Base-by-base conservation (phyloP, 2,113 vertebrate genomes). In the Actenoides lindsayi region DNA sequence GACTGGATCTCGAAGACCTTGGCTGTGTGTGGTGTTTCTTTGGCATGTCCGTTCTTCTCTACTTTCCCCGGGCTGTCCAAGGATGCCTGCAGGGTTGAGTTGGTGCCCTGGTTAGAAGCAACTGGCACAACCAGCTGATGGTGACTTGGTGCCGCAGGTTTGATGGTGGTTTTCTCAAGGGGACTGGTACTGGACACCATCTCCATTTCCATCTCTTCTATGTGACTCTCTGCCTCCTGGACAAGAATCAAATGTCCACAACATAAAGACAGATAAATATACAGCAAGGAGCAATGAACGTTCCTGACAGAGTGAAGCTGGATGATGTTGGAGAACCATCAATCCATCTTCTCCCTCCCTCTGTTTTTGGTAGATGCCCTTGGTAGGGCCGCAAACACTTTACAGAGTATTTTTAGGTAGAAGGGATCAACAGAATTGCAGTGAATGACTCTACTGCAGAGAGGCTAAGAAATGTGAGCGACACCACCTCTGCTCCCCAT, bases 1-100 rank as follows among this genome's bases (percentile, higher is more conserved):
- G 99, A 97, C 96, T 99, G 99, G 54, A 98, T 99, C 98, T 99
- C 99, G 87, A 99, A 99, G 90, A 98, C 97, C 98, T 98, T 99
- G 94, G 98, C 94, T 77, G 98, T 98, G 87, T 97, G 98, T 27
- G 98, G 97, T 65, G 96, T 94, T 73, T 98, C 98, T 96, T 98
- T 98, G 82, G 98, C 90, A 17, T 99, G 98, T 41, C 99, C 99
- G 0, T 99, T 99, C 98, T 98, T 99, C 96, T 99, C 98, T 39
- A 98, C 83, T 83, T 98, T 98, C 57, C 98, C 97, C 2, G 98
- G 97, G 93, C 98, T 99, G 94, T 98, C 98, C 3, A 98, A 97
- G 11, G 98, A 95, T 7, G 98, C 97, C 42, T 97, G 98, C 70
- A 98, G 97, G 46, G 97, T 97, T 30, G 98, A 98, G 73, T 98